Base-by-base conservation (phyloP, 1,140 invertebrate species). In the Polyergus mexicanus region DNA sequence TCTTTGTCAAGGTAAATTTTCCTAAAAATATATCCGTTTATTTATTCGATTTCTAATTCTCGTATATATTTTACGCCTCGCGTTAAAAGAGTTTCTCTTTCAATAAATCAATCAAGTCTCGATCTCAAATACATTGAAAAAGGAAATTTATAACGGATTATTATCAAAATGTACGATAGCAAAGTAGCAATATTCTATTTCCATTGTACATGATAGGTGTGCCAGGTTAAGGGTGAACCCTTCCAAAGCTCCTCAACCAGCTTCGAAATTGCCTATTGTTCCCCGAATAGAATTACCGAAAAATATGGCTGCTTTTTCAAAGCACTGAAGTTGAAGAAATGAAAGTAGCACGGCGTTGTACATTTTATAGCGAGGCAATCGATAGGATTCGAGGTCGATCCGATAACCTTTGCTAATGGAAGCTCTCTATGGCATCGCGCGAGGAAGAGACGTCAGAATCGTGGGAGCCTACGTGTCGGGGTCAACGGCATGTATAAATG, bases 341-440 rank as follows among this genome's bases (percentile, higher is more conserved):
- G 65, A 58, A 58, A 56, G 65, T 22, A n/a, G 56, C 72, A 76
- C 72, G 76, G 35, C 77, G 75, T 75, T 38, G 78, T 54, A 74
- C 71, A 65, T 88, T 90, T 90, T 62, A 86, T 51, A 77, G 58
- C 69, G 58, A 69, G 75, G 54, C 83, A 86, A 86, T 90, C 89
- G 89, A 90, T 90, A 86, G 84, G 56, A 88, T 89, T 90, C 87
- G 90, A 91, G 90, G 90, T 91, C 90, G 87, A 85, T 87, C 80
- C 47, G 90, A 91, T 91, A 91, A 91, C 90, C 90, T 91, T 90
- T 91, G 89, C 89, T 88, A 91, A 91, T 91, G 81, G 84, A 86
- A 56, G 19, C 78, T 80, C 63, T 78, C 77, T 58, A 47, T 47
- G 63, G 25, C 66, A 65, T 54, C 86, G 87, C 58, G 74, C 74